Evolutionary conservation across 2,113 vertebrate genomes (phyloP).

Genomic region (Gopherus flavomarginatus): DNA sequence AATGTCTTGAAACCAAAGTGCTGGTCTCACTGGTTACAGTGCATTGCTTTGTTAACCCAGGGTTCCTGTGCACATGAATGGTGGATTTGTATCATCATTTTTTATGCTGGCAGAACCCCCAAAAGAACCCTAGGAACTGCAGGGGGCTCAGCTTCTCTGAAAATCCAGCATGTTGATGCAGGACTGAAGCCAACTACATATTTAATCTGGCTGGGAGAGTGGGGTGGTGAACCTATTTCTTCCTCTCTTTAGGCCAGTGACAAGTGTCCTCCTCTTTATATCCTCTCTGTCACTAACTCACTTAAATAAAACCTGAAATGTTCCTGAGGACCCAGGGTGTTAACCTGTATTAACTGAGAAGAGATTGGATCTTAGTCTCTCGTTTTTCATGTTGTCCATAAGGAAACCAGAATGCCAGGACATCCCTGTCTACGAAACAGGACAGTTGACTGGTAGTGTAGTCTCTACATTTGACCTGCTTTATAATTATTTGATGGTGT

Average conservation of each 20-base stretch:
- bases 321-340: neutral
- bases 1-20: neutral
- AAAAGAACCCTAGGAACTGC: neutral
- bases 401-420: neutral
- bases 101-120: neutral
- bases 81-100: neutral
- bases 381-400: rapidly evolving
- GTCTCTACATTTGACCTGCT: rapidly evolving
- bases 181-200: neutral
- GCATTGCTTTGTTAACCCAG: neutral
- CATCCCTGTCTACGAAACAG: neutral
- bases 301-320: neutral
- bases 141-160: neutral
- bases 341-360: neutral
- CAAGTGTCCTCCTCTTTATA: neutral
- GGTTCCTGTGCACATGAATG: neutral
- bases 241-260: neutral
- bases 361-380: neutral
- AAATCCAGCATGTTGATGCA: neutral
- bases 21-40: neutral
- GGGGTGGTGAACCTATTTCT: neutral
- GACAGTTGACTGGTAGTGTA: neutral
- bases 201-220: neutral
- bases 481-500: neutral
- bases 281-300: neutral